These are phyloP conservation scores for Otus scops DNA, from an alignment of 2,797 vertebrate species.

Conservation along the genomic window DNA sequence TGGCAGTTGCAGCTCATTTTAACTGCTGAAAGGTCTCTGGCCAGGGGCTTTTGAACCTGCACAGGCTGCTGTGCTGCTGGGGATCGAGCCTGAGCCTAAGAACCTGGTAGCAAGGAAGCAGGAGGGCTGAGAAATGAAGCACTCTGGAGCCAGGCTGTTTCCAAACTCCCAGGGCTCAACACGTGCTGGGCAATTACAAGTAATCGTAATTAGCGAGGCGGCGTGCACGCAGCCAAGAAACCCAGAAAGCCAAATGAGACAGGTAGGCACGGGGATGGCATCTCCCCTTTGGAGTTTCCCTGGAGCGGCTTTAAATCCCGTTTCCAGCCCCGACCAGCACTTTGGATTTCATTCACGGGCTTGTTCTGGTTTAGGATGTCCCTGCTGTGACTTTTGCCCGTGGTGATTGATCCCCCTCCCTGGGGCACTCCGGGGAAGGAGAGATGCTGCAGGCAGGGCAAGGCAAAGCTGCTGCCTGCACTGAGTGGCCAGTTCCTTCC, in stretches of 20 bases:
- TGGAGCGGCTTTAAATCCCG: neutral
- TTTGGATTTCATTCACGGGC: neutral
- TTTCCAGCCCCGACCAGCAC: neutral
- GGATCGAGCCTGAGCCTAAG: neutral
- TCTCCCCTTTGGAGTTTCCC: neutral
- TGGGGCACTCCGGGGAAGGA: neutral
- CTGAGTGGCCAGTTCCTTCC: neutral
- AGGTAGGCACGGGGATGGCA: neutral
- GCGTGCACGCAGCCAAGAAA: neutral
- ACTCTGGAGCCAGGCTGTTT: neutral
- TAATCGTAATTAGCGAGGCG: neutral
- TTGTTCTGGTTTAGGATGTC: neutral
- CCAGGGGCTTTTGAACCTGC: neutral
- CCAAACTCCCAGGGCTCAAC: neutral
- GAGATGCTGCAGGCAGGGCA: neutral
- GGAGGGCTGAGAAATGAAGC: neutral
- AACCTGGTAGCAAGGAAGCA: neutral
- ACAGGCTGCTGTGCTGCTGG: fast-evolving
- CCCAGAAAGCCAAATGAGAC: neutral
- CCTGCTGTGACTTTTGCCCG: fast-evolving
- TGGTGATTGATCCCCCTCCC: neutral
- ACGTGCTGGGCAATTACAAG: neutral
- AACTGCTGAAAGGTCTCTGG: neutral
- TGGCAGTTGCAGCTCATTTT: neutral
- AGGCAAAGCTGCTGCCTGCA: neutral